Percentiles rank a stretch among this genome's conserved stretches.
Evolutionary conservation across 2,113 vertebrate species (phyloP).

Genomic region (Scophthalmus maximus): DNA sequence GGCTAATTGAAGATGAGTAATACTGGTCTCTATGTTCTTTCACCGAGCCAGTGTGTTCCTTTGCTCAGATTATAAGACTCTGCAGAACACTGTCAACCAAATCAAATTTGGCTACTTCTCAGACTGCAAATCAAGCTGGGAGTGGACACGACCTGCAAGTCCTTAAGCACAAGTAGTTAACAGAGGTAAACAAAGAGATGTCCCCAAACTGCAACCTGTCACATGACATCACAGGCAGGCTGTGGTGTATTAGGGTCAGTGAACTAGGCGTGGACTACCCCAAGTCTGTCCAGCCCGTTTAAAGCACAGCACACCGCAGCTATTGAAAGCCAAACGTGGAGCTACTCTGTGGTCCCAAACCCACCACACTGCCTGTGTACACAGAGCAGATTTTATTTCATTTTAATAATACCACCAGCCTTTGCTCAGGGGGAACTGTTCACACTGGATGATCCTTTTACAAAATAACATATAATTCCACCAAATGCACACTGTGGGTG

Average conservation of each 20-base stretch:
- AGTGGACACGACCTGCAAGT: background rate
- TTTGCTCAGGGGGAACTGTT: background rate
- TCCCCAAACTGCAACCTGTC: background rate
- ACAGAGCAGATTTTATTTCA: background rate
- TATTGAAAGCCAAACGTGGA: background rate
- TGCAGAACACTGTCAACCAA: conserved; percentile 2
- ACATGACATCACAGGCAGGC: conserved; percentile 17
- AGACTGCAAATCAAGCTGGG: background rate
- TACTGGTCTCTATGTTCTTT: conserved; percentile 7
- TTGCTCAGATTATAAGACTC: conserved; percentile 15
- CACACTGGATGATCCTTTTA: background rate
- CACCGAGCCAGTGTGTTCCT: conserved; percentile 6
- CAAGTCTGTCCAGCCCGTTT: conserved; percentile 3
- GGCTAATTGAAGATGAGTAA: conserved; percentile 19
- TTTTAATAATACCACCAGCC: background rate
- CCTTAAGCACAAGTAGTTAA: background rate
- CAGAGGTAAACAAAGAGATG: background rate
- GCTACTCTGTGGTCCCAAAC: background rate
- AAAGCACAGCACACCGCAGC: background rate
- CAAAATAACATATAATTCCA: background rate
- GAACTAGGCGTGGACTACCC: conserved; percentile 18
- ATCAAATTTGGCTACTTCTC: conserved; percentile 12
- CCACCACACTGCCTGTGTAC: background rate
- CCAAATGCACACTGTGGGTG: background rate
- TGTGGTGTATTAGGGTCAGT: conserved; percentile 8